A percentile compares a stretch with the other conserved stretches of the same genome.
phyloP scores from a whole-genome alignment of 2,113 vertebrate genomes.

The Coturnix japonica region DNA sequence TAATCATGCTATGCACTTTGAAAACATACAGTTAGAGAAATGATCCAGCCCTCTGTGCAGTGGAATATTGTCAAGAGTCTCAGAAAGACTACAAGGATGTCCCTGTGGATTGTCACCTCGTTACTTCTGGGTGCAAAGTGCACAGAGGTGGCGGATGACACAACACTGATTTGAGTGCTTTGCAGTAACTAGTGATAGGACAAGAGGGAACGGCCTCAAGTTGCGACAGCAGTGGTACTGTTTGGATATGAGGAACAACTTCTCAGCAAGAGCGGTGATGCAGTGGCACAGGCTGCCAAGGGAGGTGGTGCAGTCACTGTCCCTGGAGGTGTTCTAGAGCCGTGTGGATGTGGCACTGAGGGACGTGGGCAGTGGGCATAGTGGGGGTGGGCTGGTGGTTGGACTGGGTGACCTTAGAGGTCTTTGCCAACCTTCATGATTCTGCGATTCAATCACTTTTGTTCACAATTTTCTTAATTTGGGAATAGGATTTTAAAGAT shows the following conservation, averaged over 20 bases:
- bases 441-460: background rate
- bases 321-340: too few relatives aligned
- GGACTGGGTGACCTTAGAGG: too few relatives aligned
- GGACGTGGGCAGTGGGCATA: too few relatives aligned
- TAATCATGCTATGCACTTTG: background rate
- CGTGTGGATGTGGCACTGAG: too few relatives aligned
- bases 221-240: too few relatives aligned
- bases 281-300: too few relatives aligned
- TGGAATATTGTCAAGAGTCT: background rate
- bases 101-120: background rate
- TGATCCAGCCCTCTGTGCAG: rapidly evolving
- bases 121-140: background rate
- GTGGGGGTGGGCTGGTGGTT: too few relatives aligned
- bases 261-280: too few relatives aligned
- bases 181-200: background rate
- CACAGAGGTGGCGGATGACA: background rate
- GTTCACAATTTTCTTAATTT: background rate
- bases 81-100: background rate
- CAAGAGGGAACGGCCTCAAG: too few relatives aligned
- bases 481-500: background rate
- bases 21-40: background rate
- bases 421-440: too few relatives aligned
- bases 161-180: background rate
- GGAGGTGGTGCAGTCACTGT: too few relatives aligned
- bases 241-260: too few relatives aligned